These are phyloP conservation scores for Crax fasciolata DNA, from an alignment of 2,797 vertebrate species.

Conservation along the genomic window DNA sequence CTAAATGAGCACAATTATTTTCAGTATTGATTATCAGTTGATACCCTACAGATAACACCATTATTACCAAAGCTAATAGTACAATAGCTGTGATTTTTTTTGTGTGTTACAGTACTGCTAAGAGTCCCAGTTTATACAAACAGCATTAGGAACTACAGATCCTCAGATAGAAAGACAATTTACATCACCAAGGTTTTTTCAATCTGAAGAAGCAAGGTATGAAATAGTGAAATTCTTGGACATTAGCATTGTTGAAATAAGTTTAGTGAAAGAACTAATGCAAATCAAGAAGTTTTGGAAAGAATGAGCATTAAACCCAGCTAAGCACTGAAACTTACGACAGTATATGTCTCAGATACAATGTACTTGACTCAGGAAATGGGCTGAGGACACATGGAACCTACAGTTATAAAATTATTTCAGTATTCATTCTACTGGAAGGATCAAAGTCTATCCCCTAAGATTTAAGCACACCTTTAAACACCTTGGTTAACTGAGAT, in stretches of 20 bases:
- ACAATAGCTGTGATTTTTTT: not conserved
- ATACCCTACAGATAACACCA: not conserved
- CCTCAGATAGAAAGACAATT: not conserved
- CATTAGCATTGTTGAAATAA: not conserved
- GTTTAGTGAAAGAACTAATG: not conserved
- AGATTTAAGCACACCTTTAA: not conserved
- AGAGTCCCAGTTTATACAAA: not conserved
- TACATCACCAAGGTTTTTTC: not conserved
- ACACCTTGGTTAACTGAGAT: not conserved
- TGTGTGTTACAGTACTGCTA: not conserved
- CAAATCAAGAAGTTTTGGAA: not conserved
- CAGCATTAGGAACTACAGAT: not conserved
- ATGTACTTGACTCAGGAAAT: not conserved
- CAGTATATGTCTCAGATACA: not conserved
- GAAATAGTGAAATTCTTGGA: not conserved
- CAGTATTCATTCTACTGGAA: not conserved
- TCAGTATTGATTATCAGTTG: not conserved
- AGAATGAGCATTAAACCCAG: not conserved
- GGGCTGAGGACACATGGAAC: not conserved
- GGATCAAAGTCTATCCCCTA: rapidly evolving
- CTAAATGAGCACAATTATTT: not conserved
- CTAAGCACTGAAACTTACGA: not conserved
- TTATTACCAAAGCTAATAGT: not conserved
- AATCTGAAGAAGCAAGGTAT: not conserved
- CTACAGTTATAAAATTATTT: not conserved